Evolutionary conservation across 2,113 vertebrate species (phyloP).

Genomic region (Antennarius striatus): DNA sequence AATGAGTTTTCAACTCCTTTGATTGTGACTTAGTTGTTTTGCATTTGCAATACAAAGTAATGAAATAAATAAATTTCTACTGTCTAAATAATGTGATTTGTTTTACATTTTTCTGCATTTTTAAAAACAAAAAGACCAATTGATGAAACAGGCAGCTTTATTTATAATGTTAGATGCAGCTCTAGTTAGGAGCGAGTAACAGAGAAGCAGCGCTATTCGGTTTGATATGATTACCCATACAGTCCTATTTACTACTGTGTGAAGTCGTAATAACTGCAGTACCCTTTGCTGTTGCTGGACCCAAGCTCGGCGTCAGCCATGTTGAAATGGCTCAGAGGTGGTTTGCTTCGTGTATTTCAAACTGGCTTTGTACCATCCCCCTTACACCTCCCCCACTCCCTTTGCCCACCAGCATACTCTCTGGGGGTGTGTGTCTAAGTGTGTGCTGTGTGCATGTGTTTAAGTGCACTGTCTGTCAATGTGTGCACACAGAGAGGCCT

Average conservation of each 20-base stretch:
- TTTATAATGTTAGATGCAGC: neutral
- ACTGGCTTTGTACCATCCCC: conserved; percentile 76
- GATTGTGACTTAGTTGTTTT: no score
- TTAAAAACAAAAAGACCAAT: neutral
- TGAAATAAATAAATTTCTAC: no score
- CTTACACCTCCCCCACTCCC: conserved; percentile 65
- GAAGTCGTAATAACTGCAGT: conserved; percentile 9
- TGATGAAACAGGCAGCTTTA: neutral
- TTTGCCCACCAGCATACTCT: conserved; percentile 67
- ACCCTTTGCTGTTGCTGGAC: conserved; percentile 24
- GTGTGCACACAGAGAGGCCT: conserved; percentile 17
- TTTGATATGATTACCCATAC: no score
- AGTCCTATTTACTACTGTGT: no score
- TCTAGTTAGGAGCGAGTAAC: no score
- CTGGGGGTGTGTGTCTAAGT: conserved; percentile 37
- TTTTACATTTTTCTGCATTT: no score
- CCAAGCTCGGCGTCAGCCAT: conserved; percentile 56
- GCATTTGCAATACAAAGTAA: no score
- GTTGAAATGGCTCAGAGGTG: conserved; percentile 69
- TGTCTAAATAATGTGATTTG: no score
- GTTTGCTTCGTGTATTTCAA: conserved; percentile 71
- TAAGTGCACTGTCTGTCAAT: conserved; percentile 45
- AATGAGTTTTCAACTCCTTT: no score
- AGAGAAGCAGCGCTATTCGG: no score
- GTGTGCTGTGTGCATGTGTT: conserved; percentile 37